Conservation (phyloP, 2,888 invertebrate genomes). For the Lamellibrachia columna region DNA sequence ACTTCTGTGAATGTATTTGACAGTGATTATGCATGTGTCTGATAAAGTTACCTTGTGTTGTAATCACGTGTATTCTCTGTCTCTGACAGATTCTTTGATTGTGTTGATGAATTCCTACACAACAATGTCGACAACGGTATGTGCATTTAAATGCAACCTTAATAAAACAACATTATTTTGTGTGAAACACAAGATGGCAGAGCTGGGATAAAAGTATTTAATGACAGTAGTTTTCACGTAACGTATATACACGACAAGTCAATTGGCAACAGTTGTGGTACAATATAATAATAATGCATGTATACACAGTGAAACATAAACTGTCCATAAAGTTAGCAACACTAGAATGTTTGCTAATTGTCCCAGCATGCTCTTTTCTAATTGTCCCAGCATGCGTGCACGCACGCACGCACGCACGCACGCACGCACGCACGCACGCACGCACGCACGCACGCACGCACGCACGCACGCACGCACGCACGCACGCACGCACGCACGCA, state of each 20-base stretch:
- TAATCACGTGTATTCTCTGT: neutral
- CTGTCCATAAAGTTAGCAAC: too few species aligned
- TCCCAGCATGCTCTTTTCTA: too few species aligned
- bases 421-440: conserved; percentile 14
- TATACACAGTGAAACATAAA: too few species aligned
- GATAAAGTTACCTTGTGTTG: neutral
- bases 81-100: conserved; percentile 47
- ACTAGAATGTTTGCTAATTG: too few species aligned
- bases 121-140: conserved; percentile 41
- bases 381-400: neutral
- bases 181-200: too few species aligned
- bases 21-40: neutral
- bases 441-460: conserved; percentile 13
- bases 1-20: neutral
- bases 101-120: conserved; percentile 49
- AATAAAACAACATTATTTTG: neutral
- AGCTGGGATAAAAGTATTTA: too few species aligned
- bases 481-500: conserved; percentile 13
- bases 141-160: neutral
- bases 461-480: conserved; percentile 17
- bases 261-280: too few species aligned
- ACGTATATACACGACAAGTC: too few species aligned
- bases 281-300: too few species aligned
- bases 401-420: conserved; percentile 13
- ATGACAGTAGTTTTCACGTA: too few species aligned